Percentiles rank a stretch among this genome's conserved stretches.
Evolutionary conservation across 2,113 vertebrate species (phyloP).

Genomic region (Pycnonotus jocosus): DNA sequence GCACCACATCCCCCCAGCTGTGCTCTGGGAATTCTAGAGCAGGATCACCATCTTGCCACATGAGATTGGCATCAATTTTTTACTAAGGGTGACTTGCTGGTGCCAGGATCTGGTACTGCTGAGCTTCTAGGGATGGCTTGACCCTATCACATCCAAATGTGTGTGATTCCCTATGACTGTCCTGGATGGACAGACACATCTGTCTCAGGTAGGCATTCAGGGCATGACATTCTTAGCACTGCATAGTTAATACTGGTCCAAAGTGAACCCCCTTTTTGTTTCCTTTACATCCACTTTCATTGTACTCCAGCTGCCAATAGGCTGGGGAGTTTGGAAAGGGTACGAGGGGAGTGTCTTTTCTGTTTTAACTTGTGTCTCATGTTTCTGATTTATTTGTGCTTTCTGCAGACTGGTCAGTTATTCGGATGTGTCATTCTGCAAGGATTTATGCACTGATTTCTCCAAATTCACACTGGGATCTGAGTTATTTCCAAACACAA

Average conservation of each 20-base stretch:
- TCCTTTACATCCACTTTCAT: not conserved
- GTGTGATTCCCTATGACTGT: not conserved
- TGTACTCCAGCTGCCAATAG: not conserved
- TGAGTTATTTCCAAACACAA: not conserved
- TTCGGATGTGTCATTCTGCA: not conserved
- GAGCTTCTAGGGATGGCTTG: not conserved
- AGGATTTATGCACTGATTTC: not conserved
- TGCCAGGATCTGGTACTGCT: not conserved
- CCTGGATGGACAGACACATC: not conserved
- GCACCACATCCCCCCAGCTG: not conserved
- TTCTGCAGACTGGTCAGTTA: not conserved
- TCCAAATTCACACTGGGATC: not conserved
- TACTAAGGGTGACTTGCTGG: not conserved
- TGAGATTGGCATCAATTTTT: slow-evolving; percentile 32
- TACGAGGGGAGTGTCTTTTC: accelerated
- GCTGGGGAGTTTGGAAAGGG: not conserved
- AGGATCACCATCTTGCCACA: not conserved
- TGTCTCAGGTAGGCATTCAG: not conserved
- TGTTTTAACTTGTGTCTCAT: not conserved
- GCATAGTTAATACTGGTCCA: not conserved
- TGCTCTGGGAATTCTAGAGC: not conserved
- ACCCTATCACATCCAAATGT: not conserved
- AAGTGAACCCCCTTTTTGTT: not conserved
- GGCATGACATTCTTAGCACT: not conserved
- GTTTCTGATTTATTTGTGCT: not conserved